phyloP scores from a whole-genome alignment of 2,797 vertebrate species.

The Epinephelus coioides region DNA sequence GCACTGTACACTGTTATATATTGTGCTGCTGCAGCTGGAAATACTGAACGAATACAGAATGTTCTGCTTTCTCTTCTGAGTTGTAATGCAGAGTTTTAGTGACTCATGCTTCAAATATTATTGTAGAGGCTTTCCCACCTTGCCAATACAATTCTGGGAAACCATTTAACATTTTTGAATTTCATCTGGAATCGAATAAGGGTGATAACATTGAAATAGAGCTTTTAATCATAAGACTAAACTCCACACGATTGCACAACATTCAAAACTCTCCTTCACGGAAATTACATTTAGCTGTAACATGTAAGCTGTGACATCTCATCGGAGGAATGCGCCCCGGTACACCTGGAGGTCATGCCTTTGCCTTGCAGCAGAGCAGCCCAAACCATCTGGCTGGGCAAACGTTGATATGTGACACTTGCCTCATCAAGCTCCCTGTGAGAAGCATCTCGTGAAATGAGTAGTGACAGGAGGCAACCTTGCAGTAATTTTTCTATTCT shows the following conservation, averaged over 20 bases:
- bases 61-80: slow-evolving; percentile 20
- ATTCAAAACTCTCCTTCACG: neutral
- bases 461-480: slow-evolving; percentile 74
- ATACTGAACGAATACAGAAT: slow-evolving; percentile 10
- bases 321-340: slow-evolving; percentile 1
- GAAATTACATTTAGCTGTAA: slow-evolving; percentile 2
- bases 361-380: slow-evolving; percentile 31
- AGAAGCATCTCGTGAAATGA: slow-evolving; percentile 66
- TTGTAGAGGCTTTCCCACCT: neutral
- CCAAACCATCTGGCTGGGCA: slow-evolving; percentile 54
- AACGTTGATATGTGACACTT: slow-evolving; percentile 47
- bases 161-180: neutral
- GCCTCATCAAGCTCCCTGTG: slow-evolving; percentile 56
- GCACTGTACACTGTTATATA: slow-evolving; percentile 19
- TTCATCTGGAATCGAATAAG: neutral
- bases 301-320: slow-evolving; percentile 15
- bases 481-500: slow-evolving; percentile 77
- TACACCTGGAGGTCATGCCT: slow-evolving; percentile 45
- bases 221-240: neutral
- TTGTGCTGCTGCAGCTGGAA: slow-evolving; percentile 18
- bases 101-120: slow-evolving; percentile 13
- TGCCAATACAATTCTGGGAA: neutral
- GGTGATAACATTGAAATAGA: neutral
- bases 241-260: neutral
- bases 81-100: slow-evolving; percentile 13